Evolutionary conservation across 2,888 invertebrate species (phyloP), one percentile per base, ranked within the genome.

Genomic region (Lepetodrilus schrolli): DNA sequence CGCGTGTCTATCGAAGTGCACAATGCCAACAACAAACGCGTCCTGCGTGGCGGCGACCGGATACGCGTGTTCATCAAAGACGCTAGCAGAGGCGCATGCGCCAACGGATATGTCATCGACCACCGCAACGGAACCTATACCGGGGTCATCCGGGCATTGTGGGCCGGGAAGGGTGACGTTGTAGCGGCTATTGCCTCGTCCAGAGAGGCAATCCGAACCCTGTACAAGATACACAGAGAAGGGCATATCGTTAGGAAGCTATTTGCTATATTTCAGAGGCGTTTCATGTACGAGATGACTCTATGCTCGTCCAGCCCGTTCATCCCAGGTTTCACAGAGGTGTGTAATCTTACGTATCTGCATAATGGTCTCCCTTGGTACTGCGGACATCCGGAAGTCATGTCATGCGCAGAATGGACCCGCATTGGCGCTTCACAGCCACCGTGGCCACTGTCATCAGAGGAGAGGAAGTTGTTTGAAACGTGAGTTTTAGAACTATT

Each of bases 381-480:
- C 8, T 58, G 58, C 30, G 58, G 58, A 58, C 58, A 58, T 58
- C 58, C 58, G 58, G 58, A 58, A 58, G 30, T 58, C n/a, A 26
- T 58, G 58, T 30, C 58, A 58, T 58, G 58, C 58, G 58, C 58
- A 58, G 58, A 58, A 17, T 58, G 58, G 58, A 58, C 58, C n/a
- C 58, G 58, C 17, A 30, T 58, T 26, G 58, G 26, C 34, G 23
- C 26, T 30, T 30, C 58, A 2, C 58, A 58, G 17, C 58, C 58
- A 4, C 34, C 58, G 17, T 58, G 58, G 58, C 58, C 58, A 4
- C 23, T 58, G 13, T n/a, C 30, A 7, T 26, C 26, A 58, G 13
- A 58, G 58, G 58, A 58, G n/a, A 26, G 30, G 10, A 13, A 17
- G 10, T 34, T 58, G 10, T 58, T 58, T 30, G 58, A 58, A 43